Evolutionary conservation across 2,888 invertebrate genomes (phyloP), one percentile per base, ranked within the genome.

Genomic region (Eupithecia exiguata): DNA sequence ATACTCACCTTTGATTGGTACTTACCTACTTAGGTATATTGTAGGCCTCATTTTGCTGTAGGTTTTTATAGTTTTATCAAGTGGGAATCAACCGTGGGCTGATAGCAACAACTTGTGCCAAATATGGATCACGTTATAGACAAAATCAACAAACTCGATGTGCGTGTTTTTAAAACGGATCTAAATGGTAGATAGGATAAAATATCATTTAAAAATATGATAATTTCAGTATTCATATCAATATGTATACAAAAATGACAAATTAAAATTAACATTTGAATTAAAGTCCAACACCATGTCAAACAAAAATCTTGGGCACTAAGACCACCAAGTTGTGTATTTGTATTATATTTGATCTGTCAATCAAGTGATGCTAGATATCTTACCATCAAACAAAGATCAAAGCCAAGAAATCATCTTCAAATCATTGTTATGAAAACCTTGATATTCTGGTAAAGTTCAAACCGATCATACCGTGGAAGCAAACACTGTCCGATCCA

Each of bases 51-150:
- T 40, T 40, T 10, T 21, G 25, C 14, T 40, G 66, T 38, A 66
- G 66, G 46, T 14, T 63, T 30, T 12, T 18, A 30, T n/a, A n/a
- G 18, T 36, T 43, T 71, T 46, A 71, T 70, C 65, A 35, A 36
- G n/a, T 65, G 63, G 65, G 66, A 69, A 74, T 79, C 77, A 66
- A 72, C 78, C 77, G 82, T 85, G 81, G 82, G 85, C 78, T 80
- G 86, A 65, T 38, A 62, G 30, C 49, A 74, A 77, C 81, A 77
- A 80, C 74, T 70, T 68, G 71, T 43, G 71, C 84, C 86, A 75
- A 81, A 84, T 84, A 82, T 68, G 82, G 84, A 77, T 25, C 75
- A 71, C 79, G 77, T 84, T 86, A 84, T 82, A 70, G 70, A 79
- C 72, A 63, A 79, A 77, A 73, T 68, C 78, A 80, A 80, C 78